Base-by-base conservation (phyloP, 2,888 invertebrate genomes). In the Pristionchus entomophagus region DNA sequence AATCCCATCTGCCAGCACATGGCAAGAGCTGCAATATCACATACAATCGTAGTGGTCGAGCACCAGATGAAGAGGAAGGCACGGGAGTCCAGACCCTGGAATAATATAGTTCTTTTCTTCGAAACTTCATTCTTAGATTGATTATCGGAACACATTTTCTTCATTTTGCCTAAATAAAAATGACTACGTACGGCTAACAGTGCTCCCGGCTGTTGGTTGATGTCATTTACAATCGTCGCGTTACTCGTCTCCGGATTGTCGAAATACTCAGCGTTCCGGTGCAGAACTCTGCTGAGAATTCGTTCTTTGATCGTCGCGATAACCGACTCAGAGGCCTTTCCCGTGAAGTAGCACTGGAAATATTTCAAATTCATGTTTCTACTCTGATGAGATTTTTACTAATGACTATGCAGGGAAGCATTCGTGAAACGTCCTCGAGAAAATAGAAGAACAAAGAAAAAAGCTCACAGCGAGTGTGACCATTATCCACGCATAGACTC, bases 11-110 rank as follows among this genome's bases (percentile, higher is more conserved):
- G 22, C 77, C 77, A 77, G 32, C 45, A 38, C 3, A 77, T 8
- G 4, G 41, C 26, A 22, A 77, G 38, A 14, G 45, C 10, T 14
- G 6, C 41, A 10, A 45, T n/a, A 10, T 14, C 12, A 41, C 41
- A 77, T 3, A 38, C 45, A 19, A 77, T 77, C 22, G 29, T 26
- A 4, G 77, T 41, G 4, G 77, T 41, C 29, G 77, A 26, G n/a
- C 41, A 88, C 86, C 88, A 88, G 29, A 88, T 80, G 69, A 90
- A 85, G 10, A 88, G 87, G 65, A 89, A 87, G 51, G 87, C 87
- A 12, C 90, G 88, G 32, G 88, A 87, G 86, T 90, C 90, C 17
- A 90, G 85, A 65, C 88, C 87, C 89, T 89, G 86, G 51, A 88
- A 59, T 59, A n/a, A 10, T 59, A 8, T 22, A 59, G n/a, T n/a